These are phyloP conservation scores for Apis florea DNA, from an alignment of 1,140 invertebrate genomes.

Conservation along the genomic window DNA sequence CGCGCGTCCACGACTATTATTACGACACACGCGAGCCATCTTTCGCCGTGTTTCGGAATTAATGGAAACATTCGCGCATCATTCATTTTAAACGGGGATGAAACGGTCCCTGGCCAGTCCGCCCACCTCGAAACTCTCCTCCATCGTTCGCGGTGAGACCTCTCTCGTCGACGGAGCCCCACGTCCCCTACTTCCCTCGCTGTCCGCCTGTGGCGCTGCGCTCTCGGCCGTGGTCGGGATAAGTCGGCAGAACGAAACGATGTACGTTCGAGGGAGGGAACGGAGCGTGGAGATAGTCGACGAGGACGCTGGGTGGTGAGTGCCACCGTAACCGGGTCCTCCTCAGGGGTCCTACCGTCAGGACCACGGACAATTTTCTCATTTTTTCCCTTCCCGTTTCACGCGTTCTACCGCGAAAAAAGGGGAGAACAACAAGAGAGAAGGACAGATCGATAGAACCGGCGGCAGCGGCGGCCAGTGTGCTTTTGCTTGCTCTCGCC, in stretches of 20 bases:
- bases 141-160: constrained; percentile 7
- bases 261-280: constrained; percentile 44
- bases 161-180: constrained; percentile 35
- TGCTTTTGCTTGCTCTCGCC: constrained; percentile 23
- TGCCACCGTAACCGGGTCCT: constrained; percentile 46
- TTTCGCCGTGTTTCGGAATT: background rate
- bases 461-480: constrained; percentile 53
- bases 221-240: constrained; percentile 25
- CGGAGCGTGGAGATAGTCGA: constrained; percentile 58
- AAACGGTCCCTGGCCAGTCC: constrained; percentile 7
- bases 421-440: constrained; percentile 25
- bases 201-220: background rate
- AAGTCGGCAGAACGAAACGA: constrained; percentile 40
- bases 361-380: constrained; percentile 28
- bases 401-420: constrained; percentile 11
- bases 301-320: constrained; percentile 57
- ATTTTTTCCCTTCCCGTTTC: background rate
- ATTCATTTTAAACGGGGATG: constrained; percentile 20
- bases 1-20: background rate
- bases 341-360: constrained; percentile 31
- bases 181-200: background rate
- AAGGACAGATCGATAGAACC: constrained; percentile 68
- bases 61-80: constrained; percentile 15
- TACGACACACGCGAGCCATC: background rate
- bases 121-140: background rate